Evolutionary conservation across 2,888 invertebrate genomes (phyloP), one percentile per base, ranked within the genome.

Genomic region (Helicoverpa assulta): DNA sequence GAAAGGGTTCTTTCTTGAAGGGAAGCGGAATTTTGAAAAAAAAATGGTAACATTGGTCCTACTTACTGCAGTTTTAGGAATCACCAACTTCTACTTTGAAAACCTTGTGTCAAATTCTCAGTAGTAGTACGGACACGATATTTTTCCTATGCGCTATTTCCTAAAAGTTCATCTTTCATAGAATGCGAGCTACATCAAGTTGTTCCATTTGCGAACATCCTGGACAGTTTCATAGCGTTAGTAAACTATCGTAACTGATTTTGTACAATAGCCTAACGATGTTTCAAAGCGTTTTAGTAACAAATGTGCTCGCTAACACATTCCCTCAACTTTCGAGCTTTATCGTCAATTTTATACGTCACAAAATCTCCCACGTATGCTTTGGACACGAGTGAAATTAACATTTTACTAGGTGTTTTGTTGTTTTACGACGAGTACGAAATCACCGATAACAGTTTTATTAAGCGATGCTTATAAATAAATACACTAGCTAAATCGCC

Each of bases 171-270:
- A 60, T 14, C 12, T 47, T 18, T 19, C 47, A 37, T 14, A 56
- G 51, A 57, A 60, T 26, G 21, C 52, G 58, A 59, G 53, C 50
- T 7, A 8, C 54, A 47, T 61, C 10, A 59, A 70, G 61, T 74
- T 70, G 43, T 51, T 43, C 47, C 55, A 67, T 79, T 56, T 67
- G 47, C 52, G 67, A 76, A 52, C 54, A 67, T 50, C 64, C 55
- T 56, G 72, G 56, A 64, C 57, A 56, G 82, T 71, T 78, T 71
- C 70, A 75, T 73, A 62, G 67, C 33, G 56, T 53, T 53, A 54
- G 65, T 68, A 57, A 76, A 80, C 78, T 76, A 67, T 60, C 72
- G 69, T 70, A 76, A 78, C 66, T 70, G 62, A 66, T 77, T 80
- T 82, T 73, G 73, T 68, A 75, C 76, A 74, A 80, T 65, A 70